A percentile compares a stretch with the other conserved stretches of the same genome.
Evolutionary conservation across 2,113 vertebrate genomes (phyloP).

Genomic region (Chloropsis cyanopogon): DNA sequence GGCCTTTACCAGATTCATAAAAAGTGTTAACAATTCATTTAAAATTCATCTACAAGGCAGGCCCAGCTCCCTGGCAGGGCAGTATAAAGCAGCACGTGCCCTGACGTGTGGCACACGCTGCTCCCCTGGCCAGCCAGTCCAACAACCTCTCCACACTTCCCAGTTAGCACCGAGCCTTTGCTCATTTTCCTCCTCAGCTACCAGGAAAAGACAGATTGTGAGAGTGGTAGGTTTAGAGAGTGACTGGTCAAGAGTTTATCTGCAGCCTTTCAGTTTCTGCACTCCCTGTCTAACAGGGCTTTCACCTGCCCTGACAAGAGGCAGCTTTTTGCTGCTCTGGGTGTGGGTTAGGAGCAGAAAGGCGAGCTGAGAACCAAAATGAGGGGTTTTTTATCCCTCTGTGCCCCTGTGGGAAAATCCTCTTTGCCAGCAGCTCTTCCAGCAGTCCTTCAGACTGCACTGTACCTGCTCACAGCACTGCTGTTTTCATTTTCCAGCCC

Average conservation of each 20-base stretch:
- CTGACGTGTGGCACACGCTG: neutral
- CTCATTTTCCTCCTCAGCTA: neutral
- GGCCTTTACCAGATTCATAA: conserved; percentile 61
- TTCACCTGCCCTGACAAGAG: neutral
- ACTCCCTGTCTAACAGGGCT: neutral
- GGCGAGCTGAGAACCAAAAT: neutral
- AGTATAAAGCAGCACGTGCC: neutral
- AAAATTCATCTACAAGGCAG: conserved; percentile 17
- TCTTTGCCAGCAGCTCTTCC: neutral
- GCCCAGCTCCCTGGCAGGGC: neutral
- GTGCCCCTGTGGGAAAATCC: neutral
- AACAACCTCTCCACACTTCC: neutral
- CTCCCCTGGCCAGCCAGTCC: neutral
- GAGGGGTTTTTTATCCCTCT: neutral
- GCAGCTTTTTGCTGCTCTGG: neutral
- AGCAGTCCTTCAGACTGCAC: neutral
- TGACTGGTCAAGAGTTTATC: neutral
- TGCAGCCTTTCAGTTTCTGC: neutral
- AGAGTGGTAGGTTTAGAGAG: neutral
- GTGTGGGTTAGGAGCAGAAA: neutral
- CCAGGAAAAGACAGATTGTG: neutral
- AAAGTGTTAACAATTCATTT: conserved; percentile 66
- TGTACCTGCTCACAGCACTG: neutral
- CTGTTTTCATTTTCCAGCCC: neutral
- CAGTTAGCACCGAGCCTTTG: fast-evolving